phyloP scores from a whole-genome alignment of 1,140 invertebrate genomes.

The Nomia melanderi region DNA sequence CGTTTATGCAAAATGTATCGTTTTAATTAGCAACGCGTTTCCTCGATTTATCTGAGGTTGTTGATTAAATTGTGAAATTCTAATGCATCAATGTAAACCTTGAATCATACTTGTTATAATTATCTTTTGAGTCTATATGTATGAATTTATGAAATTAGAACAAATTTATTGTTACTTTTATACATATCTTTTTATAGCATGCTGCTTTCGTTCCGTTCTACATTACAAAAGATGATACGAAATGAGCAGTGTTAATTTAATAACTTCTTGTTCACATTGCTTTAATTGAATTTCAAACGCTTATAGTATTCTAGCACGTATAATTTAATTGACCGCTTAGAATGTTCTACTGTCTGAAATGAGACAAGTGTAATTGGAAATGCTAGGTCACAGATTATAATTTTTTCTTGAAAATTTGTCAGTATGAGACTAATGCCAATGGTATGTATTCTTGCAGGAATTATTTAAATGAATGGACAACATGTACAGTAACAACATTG shows the following conservation, averaged over 20 bases:
- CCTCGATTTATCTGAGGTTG: not conserved
- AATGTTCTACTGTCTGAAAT: not conserved
- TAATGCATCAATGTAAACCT: too few relatives aligned
- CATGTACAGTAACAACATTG: slow-evolving; percentile 76
- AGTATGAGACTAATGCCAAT: not conserved
- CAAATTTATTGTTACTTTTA: not conserved
- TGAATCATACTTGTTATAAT: not conserved
- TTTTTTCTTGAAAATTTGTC: not conserved
- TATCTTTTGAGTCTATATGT: not conserved
- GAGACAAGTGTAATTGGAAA: not conserved
- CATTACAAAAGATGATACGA: not conserved
- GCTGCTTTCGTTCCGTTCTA: not conserved
- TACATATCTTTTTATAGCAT: not conserved
- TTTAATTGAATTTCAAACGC: slow-evolving; percentile 15
- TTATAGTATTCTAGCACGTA: not conserved
- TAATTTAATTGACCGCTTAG: not conserved
- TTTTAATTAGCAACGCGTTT: not conserved
- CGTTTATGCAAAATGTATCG: not conserved
- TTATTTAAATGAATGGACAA: slow-evolving; percentile 39
- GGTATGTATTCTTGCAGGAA: slow-evolving; percentile 25
- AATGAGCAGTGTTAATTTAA: slow-evolving; percentile 6
- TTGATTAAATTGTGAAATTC: not conserved
- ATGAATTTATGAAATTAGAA: not conserved
- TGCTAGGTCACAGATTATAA: not conserved
- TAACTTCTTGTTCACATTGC: not conserved